A percentile compares a stretch with the other conserved stretches of the same genome.
Evolutionary conservation across 2,113 vertebrate species (phyloP).

Genomic region (Gadus chalcogrammus): DNA sequence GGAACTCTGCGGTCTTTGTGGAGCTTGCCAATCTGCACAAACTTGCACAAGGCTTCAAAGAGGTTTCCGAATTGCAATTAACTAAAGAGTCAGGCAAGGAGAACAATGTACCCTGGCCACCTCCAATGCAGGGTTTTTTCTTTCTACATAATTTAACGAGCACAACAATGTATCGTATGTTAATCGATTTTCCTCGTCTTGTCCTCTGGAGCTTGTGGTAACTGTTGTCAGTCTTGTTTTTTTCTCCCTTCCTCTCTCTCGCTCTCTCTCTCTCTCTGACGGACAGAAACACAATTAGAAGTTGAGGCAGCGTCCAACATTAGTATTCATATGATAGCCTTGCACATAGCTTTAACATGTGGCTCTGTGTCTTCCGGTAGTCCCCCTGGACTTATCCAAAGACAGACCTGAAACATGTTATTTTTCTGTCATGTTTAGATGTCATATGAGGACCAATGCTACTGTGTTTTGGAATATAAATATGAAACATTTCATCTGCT

Average conservation of each 20-base stretch:
- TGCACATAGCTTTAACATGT: too few species aligned
- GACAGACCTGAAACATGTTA: too few species aligned
- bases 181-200: constrained; percentile 64
- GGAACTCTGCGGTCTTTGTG: constrained; percentile 52
- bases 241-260: not conserved
- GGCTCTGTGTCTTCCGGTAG: too few species aligned
- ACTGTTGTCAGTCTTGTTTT: constrained; percentile 52
- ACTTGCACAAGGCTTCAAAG: constrained; percentile 58
- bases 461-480: too few species aligned
- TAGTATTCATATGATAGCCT: constrained; percentile 50
- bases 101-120: constrained; percentile 56
- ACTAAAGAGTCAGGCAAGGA: constrained; percentile 52
- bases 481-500: too few species aligned
- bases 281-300: constrained; percentile 64
- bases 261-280: constrained; percentile 46
- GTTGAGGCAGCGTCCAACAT: constrained; percentile 52
- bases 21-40: constrained; percentile 58
- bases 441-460: too few species aligned
- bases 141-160: constrained; percentile 74
- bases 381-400: too few species aligned
- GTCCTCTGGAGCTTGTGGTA: constrained; percentile 51
- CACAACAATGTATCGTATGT: constrained; percentile 61
- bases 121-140: constrained; percentile 52
- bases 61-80: constrained; percentile 62
- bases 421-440: too few species aligned